Base-by-base conservation (phyloP, 2,888 invertebrate genomes). In the Melanophora roralis region DNA sequence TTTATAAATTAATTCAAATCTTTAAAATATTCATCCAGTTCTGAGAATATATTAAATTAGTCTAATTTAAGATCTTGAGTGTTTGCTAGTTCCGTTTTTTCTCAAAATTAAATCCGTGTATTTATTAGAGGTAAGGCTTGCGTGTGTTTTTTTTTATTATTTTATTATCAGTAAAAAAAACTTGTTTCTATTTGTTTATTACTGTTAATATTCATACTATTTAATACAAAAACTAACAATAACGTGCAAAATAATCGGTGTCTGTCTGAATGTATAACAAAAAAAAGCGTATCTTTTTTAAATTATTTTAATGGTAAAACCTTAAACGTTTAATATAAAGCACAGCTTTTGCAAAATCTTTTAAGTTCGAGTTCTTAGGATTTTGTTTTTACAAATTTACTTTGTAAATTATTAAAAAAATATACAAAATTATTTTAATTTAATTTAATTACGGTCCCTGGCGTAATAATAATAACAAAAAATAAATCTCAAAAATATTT, bases 171-270 rank as follows among this genome's bases (percentile, higher is more conserved):
- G 57, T 19, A 64, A 55, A 21, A 55, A 21, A 62, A 80, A 80
- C 80, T 62, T 38, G 80, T 80, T 80, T 80, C 68, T 53, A 14
- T 72, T 72, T 45, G 65, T 45, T 68, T 72, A 53, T 80, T 72
- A 67, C 32, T 65, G 49, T 49, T 62, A 57, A 43, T 67, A 75
- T 59, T 65, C 32, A n/a, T n/a, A n/a, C n/a, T n/a, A n/a, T 14
- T 14, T 16, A 64, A 64, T 55, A 55, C 34, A 14, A 14, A 9
- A 1, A 60, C 64, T 75, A 80, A 80, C 71, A 67, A 80, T 64
- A 67, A 27, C 16, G 49, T 75, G 75, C 49, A 40, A 80, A 76
- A 64, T 47, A 73, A 45, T 23, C 43, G 36, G 21, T 80, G 74
- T 51, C n/a, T 73, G 34, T 62, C 38, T 27, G 2, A 8, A 11